A percentile compares a stretch with the other conserved stretches of the same genome.
Conservation (phyloP, 1,140 invertebrate genomes). For the Zaprionus inermis region DNA sequence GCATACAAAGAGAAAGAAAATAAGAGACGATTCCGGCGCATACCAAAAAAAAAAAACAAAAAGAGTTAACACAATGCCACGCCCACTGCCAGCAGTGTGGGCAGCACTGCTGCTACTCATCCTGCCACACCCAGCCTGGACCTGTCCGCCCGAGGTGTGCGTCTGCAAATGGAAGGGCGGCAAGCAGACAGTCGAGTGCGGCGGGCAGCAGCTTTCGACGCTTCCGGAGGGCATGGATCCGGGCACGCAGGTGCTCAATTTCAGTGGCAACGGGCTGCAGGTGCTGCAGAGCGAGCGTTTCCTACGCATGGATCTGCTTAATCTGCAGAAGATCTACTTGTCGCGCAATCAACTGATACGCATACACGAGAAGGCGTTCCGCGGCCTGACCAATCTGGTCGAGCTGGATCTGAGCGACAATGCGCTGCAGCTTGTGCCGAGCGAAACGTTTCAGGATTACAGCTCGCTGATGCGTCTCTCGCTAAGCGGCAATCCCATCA, state of each 20-base stretch:
- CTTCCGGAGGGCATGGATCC: conserved; percentile 93
- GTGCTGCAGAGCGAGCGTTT: conserved; percentile 91
- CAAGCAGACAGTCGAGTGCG: conserved; percentile 95
- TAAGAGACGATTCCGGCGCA: neutral
- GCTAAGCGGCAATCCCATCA: conserved; percentile 92
- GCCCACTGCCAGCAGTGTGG: conserved; percentile 13
- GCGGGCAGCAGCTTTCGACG: conserved; percentile 89
- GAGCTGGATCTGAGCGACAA: conserved; percentile 95
- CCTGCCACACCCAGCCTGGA: conserved; percentile 44
- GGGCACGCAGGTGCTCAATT: conserved; percentile 95
- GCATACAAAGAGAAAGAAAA: conserved; percentile 1
- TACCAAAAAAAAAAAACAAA: neutral
- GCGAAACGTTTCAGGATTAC: conserved; percentile 90
- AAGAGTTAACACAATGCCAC: conserved; percentile 43
- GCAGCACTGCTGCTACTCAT: conserved; percentile 9
- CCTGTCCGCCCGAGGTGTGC: conserved; percentile 90
- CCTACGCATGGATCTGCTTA: conserved; percentile 90
- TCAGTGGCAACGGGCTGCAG: conserved; percentile 92
- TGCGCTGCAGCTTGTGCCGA: conserved; percentile 90
- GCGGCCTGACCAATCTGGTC: conserved; percentile 93
- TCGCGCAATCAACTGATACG: conserved; percentile 90
- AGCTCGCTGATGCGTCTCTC: conserved; percentile 92
- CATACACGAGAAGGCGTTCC: conserved; percentile 91
- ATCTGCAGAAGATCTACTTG: conserved; percentile 94
- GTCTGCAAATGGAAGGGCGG: conserved; percentile 96